Conservation (phyloP, 2,888 invertebrate species). For the Epsilonema sp. region DNA sequence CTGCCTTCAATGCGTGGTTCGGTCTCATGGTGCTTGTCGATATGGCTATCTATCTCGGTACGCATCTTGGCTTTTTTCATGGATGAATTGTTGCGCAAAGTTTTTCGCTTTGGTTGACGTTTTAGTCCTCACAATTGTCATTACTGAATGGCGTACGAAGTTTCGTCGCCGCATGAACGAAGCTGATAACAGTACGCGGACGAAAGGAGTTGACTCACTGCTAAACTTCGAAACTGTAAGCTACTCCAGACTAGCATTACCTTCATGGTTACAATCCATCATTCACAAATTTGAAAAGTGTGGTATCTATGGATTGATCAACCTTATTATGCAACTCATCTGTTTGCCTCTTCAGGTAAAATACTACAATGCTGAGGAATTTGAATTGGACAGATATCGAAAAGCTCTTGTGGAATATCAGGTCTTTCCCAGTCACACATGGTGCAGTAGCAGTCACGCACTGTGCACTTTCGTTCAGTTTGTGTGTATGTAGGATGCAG, state of each 20-base stretch:
- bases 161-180: conserved; percentile 79
- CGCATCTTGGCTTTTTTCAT: too few species aligned
- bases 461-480: conserved; percentile 14
- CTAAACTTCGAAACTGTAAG: conserved; percentile 86
- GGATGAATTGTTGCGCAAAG: too few species aligned
- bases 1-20: conserved; percentile 75
- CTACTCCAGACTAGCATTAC: not conserved
- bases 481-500: too few species aligned
- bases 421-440: not conserved
- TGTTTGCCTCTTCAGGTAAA: conserved; percentile 42
- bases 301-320: not conserved
- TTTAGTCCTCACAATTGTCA: conserved; percentile 56
- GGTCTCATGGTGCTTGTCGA: conserved; percentile 80
- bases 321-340: not conserved
- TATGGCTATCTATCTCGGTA: conserved; percentile 75
- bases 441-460: not conserved
- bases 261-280: not conserved
- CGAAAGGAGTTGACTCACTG: conserved; percentile 67
- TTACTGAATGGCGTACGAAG: conserved; percentile 97
- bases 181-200: conserved; percentile 58
- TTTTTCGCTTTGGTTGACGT: conserved; percentile 10
- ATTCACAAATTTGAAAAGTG: not conserved
- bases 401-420: conserved; percentile 56
- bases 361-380: conserved; percentile 80
- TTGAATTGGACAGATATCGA: conserved; percentile 65